These are phyloP conservation scores for Melanargia galathea DNA, from an alignment of 2,888 invertebrate species.

Conservation along the genomic window DNA sequence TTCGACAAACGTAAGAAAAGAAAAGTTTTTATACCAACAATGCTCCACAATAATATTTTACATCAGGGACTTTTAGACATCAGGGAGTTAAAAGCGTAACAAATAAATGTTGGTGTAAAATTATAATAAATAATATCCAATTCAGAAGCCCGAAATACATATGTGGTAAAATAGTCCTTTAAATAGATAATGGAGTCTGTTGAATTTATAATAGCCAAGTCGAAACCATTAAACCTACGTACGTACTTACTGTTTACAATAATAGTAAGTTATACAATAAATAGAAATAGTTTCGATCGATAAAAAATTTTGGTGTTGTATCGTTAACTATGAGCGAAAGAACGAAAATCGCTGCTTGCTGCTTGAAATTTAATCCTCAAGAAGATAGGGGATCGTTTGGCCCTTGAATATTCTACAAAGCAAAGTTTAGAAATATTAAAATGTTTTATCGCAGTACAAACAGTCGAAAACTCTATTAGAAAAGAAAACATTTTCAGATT, in stretches of 20 bases:
- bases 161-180: background rate
- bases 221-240: background rate
- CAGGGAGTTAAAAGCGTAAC: slow-evolving; percentile 1
- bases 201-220: background rate
- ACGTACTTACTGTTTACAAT: background rate
- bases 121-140: background rate
- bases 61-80: background rate
- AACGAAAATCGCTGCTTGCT: background rate
- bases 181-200: background rate
- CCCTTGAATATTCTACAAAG: background rate
- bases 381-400: background rate
- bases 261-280: background rate
- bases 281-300: background rate
- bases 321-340: background rate
- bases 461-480: too few species aligned
- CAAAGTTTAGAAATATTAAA: background rate
- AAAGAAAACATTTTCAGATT: background rate
- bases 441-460: background rate
- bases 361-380: slow-evolving; percentile 8
- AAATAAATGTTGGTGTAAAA: background rate
- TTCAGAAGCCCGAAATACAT: background rate
- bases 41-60: background rate
- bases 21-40: background rate
- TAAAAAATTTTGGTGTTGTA: background rate
- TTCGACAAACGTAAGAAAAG: background rate